phyloP scores from a whole-genome alignment of 2,797 vertebrate genomes.

The Enteromius treurensis region DNA sequence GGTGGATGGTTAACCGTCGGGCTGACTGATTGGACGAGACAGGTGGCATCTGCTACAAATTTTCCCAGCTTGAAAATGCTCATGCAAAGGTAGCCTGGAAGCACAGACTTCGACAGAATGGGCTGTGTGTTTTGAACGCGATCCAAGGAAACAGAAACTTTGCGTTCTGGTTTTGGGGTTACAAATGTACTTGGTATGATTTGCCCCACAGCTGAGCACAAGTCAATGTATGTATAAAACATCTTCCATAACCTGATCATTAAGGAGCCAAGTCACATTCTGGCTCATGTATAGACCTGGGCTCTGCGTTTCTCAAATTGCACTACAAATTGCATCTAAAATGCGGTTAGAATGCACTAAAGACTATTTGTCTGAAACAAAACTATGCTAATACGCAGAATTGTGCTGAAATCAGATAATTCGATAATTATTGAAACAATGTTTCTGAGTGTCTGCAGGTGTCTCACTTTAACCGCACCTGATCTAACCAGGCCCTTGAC shows the following conservation, averaged over 20 bases:
- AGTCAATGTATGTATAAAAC: conserved; percentile 45
- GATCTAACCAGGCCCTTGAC: conserved; percentile 37
- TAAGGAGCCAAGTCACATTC: conserved; percentile 47
- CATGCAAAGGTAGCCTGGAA: conserved; percentile 59
- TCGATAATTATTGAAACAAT: conserved; percentile 7
- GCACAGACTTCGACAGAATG: conserved; percentile 50
- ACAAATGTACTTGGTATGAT: conserved; percentile 43
- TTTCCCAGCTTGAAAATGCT: conserved; percentile 54
- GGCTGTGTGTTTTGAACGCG: conserved; percentile 60
- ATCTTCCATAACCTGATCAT: conserved; percentile 31
- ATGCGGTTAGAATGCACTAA: conserved; percentile 27
- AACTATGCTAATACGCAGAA: conserved; percentile 9
- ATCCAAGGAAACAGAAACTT: conserved; percentile 52
- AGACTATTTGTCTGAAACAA: conserved; percentile 11
- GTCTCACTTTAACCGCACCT: conserved; percentile 46
- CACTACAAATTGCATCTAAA: conserved; percentile 22
- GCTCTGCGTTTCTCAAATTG: conserved; percentile 16
- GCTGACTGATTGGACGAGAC: conserved; percentile 56
- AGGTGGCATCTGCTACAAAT: conserved; percentile 53
- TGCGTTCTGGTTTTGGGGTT: conserved; percentile 35
- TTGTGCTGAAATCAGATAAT: conserved; percentile 24
- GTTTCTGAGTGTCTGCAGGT: conserved; percentile 49
- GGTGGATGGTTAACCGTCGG: conserved; percentile 46
- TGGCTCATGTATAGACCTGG: conserved; percentile 13
- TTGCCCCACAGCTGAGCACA: conserved; percentile 50